Base-by-base conservation (phyloP, 2,113 vertebrate species). In the Phodopus roborovskii region DNA sequence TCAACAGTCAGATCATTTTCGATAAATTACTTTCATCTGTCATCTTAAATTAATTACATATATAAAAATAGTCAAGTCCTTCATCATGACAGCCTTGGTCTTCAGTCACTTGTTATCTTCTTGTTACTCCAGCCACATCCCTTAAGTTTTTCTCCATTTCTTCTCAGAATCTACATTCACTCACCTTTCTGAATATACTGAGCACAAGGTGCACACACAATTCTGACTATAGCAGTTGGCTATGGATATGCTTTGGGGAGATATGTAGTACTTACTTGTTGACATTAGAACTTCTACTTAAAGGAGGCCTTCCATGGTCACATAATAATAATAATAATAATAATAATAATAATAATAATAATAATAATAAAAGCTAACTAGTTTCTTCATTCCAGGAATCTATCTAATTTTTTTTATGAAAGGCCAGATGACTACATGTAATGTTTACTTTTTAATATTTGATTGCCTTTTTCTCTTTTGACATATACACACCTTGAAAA, bases 401-500 rank as follows among this genome's bases (percentile, higher is more conserved):
- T 13, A 45, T 26, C 3, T 42, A 33, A 45, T 45, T 88, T 88
- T 88, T 88, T 4, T 66, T 22, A 64, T 30, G 17, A 64, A 19
- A 50, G 50, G 48, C 58, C 1, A 28, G 22, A 88, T 82, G 7
- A 39, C 22, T 28, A 50, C 20, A 26, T 68, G n/a, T 68, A 15
- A 20, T 26, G 8, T 53, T 60, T n/a, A 13, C 11, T 82, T 71
- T 84, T 82, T 15, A 84, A 30, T 71, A 28, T 90, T 68, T 90
- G 62, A 85, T 82, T 93, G 64, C 39, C 39, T 5, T 62, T 53
- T 91, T 7, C 45, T 64, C 7, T 26, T 28, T 3, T 71, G 33
- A 86, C 42, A 73, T 30, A 48, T 50, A 82, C 62, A 84, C 22
- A 48, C 82, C 83, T 74, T 85, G 26, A 60, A 90, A 92, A 90